phyloP scores from a whole-genome alignment of 2,113 vertebrate genomes.

The Diadophis punctatus region DNA sequence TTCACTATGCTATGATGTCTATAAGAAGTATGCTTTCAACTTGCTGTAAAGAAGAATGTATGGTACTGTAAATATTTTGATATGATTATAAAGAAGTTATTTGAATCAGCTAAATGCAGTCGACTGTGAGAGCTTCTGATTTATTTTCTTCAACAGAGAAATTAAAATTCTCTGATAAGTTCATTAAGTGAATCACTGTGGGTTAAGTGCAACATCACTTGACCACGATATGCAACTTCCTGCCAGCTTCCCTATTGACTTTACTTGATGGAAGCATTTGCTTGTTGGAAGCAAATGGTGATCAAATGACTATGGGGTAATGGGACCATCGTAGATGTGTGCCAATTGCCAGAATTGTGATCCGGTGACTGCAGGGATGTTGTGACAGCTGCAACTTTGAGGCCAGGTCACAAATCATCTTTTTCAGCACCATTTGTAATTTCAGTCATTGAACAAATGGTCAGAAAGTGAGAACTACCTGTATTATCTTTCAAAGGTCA shows the following conservation, averaged over 20 bases:
- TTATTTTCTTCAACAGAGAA: too few relatives aligned
- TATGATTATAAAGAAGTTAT: too few relatives aligned
- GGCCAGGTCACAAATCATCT: neutral
- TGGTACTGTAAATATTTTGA: too few relatives aligned
- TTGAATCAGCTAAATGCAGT: too few relatives aligned
- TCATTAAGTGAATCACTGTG: neutral
- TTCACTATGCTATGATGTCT: too few relatives aligned
- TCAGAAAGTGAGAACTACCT: neutral
- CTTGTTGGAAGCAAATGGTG: neutral
- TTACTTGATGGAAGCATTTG: neutral
- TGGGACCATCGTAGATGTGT: neutral
- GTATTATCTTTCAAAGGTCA: neutral
- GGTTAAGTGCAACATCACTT: neutral
- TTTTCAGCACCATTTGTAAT: neutral
- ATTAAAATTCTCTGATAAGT: too few relatives aligned
- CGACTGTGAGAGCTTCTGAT: too few relatives aligned
- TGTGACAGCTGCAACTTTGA: neutral
- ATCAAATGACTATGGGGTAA: neutral
- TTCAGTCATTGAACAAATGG: neutral
- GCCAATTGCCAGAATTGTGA: neutral
- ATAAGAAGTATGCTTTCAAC: too few relatives aligned
- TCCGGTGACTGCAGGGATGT: neutral
- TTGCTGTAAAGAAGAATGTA: too few relatives aligned
- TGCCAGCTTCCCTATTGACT: neutral
- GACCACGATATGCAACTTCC: neutral